Base-by-base conservation (phyloP, 2,113 vertebrate genomes). In the Platysternon megacephalum region DNA sequence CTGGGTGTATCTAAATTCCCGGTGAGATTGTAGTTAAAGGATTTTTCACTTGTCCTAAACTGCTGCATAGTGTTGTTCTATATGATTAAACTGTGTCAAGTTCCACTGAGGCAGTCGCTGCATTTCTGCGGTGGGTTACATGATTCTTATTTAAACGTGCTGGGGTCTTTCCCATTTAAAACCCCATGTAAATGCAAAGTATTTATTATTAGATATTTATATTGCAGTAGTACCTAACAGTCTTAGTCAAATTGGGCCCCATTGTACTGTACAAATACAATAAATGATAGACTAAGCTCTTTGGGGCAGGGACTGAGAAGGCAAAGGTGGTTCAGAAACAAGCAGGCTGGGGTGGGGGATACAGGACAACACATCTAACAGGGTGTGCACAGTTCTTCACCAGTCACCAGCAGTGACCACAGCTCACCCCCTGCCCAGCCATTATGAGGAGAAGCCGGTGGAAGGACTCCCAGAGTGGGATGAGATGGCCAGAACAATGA, bases 41-140 rank as follows among this genome's bases (percentile, higher is more conserved):
- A 65, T 52, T 96, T 94, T 53, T 87, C 83, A 89, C 78, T 87
- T 91, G 78, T 19, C n/a, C 85, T 82, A 76, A 90, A 58, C 11
- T 85, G 16, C 8, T 89, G 87, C 79, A 80, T 80, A 11, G 80
- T 85, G 61, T 94, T 94, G 94, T 58, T 95, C 42, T 74, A 93
- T 86, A 72, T 93, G 85, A 87, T 93, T 89, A 79, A 95, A 85
- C 42, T 93, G 46, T 97, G 82, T 84, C 90, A 93, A 74, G 11
- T 21, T 95, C 93, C 56, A 97, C 87, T 79, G 81, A 89, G 92
- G 90, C 65, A 86, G 29, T 1, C 87, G 68, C 83, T 1, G 0
- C 83, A 21, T 8, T 58, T 74, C 92, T 92, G 78, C 91, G 32
- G 21, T 81, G 42, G 49, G 85, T 95, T 97, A 89, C 80, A 29